Evolutionary conservation across 37 sponge, comb jelly and placozoan genomes (phyloP), one percentile per base, ranked within the genome.

Genomic region (Hormiphora californensis): DNA sequence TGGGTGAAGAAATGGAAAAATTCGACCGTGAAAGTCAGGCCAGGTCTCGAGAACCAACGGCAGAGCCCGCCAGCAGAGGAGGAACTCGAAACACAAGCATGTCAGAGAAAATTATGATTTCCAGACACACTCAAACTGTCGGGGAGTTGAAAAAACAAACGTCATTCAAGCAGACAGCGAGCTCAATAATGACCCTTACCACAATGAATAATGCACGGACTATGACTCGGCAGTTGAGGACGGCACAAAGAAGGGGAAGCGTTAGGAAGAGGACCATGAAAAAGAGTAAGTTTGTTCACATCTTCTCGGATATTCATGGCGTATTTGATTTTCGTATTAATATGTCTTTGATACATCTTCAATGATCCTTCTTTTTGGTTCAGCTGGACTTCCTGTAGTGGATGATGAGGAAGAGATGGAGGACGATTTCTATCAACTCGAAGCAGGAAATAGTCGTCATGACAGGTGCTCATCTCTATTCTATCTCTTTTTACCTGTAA

Each of bases 61-160:
- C n/a, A n/a, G 46, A 73, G 23, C 39, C 36, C 17, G 39, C 39
- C 31, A 65, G 68, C 39, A 65, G 39, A 65, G 68, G 36, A 8
- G 25, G 35, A 36, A 35, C 68, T 31, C 21, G 25, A 17, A n/a
- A 43, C 43, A 30, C 23, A 3, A 12, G 5, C 11, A 57, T 57
- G 0, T 30, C 38, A 33, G 35, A 33, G n/a, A 43, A 43, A 2
- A 41, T 11, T 4, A 39, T 73, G 41, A 36, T 73, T 0, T 43
- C 43, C 3, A 37, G 81, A 40, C 81, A 73, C 17, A 73, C 81
- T 3, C 81, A 73, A 19, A 73, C 81, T 43, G 81, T 73, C n/a
- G n/a, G n/a, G n/a, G n/a, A n/a, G n/a, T n/a, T n/a, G n/a, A n/a
- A n/a, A n/a, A n/a, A n/a, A n/a, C n/a, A n/a, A n/a, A n/a, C n/a